A percentile compares a stretch with the other conserved stretches of the same genome.
These are phyloP conservation scores for Gymnoscelis rufifasciata DNA, from an alignment of 2,888 invertebrate species.

Conservation along the genomic window DNA sequence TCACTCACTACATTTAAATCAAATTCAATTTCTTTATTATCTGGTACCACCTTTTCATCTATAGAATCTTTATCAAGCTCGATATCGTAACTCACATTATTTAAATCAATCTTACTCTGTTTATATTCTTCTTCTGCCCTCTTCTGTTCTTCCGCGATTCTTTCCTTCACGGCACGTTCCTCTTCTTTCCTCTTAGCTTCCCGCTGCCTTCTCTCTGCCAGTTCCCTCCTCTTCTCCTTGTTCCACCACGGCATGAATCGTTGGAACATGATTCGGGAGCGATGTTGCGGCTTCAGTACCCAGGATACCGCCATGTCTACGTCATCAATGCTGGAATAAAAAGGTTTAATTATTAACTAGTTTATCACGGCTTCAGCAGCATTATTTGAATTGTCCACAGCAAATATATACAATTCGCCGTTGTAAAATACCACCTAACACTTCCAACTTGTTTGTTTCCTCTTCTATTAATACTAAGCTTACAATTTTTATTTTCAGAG, in stretches of 20 bases:
- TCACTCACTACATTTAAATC: too few species aligned
- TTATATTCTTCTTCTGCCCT: not conserved
- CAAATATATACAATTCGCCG: too few species aligned
- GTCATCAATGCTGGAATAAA: slow-evolving; percentile 65
- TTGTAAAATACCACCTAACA: too few species aligned
- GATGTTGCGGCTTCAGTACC: slow-evolving; percentile 72
- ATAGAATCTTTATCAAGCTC: too few species aligned
- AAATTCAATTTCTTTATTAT: too few species aligned
- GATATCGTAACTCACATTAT: too few species aligned
- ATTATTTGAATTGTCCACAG: too few species aligned
- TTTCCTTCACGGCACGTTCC: slow-evolving; percentile 14
- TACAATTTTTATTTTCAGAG: too few species aligned
- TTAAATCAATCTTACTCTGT: too few species aligned
- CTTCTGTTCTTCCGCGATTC: slow-evolving; percentile 3
- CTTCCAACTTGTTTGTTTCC: too few species aligned
- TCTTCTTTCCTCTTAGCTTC: slow-evolving; percentile 35
- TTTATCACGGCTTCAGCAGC: not conserved
- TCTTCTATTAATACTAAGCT: too few species aligned
- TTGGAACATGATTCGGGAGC: slow-evolving; percentile 71
- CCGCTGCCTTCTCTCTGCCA: slow-evolving; percentile 53
- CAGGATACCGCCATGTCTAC: slow-evolving; percentile 70
- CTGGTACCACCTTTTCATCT: too few species aligned
- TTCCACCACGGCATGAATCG: slow-evolving; percentile 75
- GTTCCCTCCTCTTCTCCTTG: slow-evolving; percentile 54
- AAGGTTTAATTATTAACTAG: not conserved